These are phyloP conservation scores for Serrognathus titanus DNA, from an alignment of 2,888 invertebrate species.

Conservation along the genomic window DNA sequence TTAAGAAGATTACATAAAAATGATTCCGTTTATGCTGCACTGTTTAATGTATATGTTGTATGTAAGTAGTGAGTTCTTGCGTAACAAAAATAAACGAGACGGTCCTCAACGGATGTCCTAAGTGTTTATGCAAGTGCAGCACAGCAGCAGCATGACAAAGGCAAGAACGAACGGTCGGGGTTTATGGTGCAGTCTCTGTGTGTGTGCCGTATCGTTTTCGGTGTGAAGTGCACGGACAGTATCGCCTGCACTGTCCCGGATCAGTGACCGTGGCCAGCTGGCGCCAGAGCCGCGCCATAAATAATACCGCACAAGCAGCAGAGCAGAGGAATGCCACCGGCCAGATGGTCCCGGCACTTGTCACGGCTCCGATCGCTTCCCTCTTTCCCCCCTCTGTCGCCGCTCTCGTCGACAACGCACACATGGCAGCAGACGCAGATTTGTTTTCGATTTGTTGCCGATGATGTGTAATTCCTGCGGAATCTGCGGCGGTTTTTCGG, in stretches of 20 bases:
- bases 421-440: conserved; percentile 34
- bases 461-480: conserved; percentile 1
- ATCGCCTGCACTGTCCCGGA: conserved; percentile 32
- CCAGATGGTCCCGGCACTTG: conserved; percentile 44
- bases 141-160: no score
- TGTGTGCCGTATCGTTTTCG: background rate
- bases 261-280: conserved; percentile 53
- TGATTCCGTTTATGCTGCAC: no score
- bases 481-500: background rate
- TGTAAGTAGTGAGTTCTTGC: no score
- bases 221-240: conserved; percentile 7
- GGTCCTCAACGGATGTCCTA: no score
- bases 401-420: conserved; percentile 30
- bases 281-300: conserved; percentile 50
- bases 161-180: background rate
- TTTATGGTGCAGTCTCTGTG: conserved; percentile 1
- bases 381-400: conserved; percentile 37
- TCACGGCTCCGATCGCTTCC: conserved; percentile 30
- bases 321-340: conserved; percentile 43
- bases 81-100: no score
- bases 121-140: no score
- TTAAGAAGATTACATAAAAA: no score
- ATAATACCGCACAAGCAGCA: conserved; percentile 51
- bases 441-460: conserved; percentile 37
- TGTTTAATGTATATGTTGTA: no score